Evolutionary conservation across 2,888 invertebrate genomes (phyloP).

Genomic region (Tachina lurida): DNA sequence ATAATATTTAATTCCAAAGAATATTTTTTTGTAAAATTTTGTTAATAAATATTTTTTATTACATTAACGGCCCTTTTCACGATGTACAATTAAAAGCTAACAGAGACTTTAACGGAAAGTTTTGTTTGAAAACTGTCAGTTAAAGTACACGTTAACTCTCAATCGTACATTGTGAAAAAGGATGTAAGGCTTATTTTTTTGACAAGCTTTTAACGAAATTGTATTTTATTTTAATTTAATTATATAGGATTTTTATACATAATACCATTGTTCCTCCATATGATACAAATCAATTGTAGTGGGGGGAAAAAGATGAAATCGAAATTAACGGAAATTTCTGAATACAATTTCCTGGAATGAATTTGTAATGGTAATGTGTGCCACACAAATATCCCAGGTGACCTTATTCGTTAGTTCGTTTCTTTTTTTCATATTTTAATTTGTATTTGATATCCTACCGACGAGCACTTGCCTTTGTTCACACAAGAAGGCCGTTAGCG

Average conservation of each 20-base stretch:
- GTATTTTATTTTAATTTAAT: background rate
- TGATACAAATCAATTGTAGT: background rate
- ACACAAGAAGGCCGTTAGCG: background rate
- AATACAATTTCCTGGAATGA: background rate
- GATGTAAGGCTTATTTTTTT: too few species aligned
- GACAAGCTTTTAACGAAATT: too few species aligned
- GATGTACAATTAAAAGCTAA: too few species aligned
- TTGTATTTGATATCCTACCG: background rate
- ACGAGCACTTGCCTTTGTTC: background rate
- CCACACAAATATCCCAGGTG: background rate
- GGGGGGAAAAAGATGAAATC: background rate
- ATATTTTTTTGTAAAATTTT: too few species aligned
- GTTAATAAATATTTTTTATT: too few species aligned
- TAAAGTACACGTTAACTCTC: too few species aligned
- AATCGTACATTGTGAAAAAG: too few species aligned
- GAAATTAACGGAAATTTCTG: background rate
- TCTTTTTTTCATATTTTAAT: background rate
- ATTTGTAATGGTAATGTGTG: background rate
- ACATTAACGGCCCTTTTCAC: too few species aligned
- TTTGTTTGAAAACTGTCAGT: too few species aligned
- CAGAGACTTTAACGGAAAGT: too few species aligned
- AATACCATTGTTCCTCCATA: background rate
- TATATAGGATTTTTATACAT: background rate
- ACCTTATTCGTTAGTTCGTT: background rate
- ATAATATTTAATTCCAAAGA: too few species aligned